Evolutionary conservation across 1,140 invertebrate species (phyloP).

Genomic region (Ericerus pela): DNA sequence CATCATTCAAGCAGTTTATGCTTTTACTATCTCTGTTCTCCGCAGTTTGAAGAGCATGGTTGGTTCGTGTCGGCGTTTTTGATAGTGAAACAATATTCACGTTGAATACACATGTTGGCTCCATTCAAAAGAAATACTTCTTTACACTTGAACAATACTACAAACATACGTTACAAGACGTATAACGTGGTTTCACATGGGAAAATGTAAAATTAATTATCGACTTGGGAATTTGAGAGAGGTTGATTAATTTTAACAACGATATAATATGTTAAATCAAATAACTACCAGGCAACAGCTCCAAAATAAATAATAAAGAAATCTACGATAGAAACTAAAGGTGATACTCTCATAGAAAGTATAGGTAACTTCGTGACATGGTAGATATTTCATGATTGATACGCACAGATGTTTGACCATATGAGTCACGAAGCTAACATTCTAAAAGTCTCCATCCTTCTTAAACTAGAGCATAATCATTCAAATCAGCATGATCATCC

Average conservation of each 20-base stretch:
- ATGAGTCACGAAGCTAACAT: no score
- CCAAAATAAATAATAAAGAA: not conserved
- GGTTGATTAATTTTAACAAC: not conserved
- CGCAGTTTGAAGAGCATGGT: not conserved
- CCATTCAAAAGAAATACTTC: not conserved
- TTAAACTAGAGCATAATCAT: no score
- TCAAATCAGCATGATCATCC: no score
- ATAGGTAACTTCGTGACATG: no score
- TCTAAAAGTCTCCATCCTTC: no score
- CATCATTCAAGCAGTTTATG: not conserved
- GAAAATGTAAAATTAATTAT: not conserved
- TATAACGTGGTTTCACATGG: not conserved
- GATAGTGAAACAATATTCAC: not conserved
- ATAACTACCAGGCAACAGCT: not conserved
- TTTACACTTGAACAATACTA: not conserved
- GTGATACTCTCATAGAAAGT: no score
- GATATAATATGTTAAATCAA: not conserved
- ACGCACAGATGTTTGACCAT: no score
- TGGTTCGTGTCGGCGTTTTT: constrained; percentile 6
- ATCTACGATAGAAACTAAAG: no score
- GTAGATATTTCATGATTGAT: no score
- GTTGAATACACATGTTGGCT: not conserved
- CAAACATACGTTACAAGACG: not conserved
- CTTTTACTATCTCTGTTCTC: not conserved
- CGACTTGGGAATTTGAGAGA: not conserved